Base-by-base conservation (phyloP, 2,797 vertebrate genomes). In the Cheirogaleus major region DNA sequence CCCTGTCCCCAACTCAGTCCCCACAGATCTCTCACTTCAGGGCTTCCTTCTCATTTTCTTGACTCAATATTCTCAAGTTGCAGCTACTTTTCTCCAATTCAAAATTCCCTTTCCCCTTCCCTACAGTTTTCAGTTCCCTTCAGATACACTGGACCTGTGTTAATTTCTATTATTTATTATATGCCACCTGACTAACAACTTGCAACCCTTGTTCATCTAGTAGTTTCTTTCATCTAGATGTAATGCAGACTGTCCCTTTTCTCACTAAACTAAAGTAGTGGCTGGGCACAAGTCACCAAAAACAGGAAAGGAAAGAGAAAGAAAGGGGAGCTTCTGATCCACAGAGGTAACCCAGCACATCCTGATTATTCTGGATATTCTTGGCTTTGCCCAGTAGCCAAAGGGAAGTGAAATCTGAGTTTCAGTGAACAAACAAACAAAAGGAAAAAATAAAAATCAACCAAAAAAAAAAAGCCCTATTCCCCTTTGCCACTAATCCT, bases 221-320 rank as follows among this genome's bases (percentile, higher is more conserved):
- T 25, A 65, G 15, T 83, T 72, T 92, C 32, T 89, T 91, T 85
- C 80, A 92, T 79, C 35, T 43, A n/a, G n/a, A 92, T 90, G 15
- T 45, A 65, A 83, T 61, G 25, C 22, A 63, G 86, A 59, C 27
- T 67, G n/a, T 52, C 82, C 27, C 67, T 89, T 91, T 94, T 72
- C 72, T 82, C 35, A 93, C 89, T 93, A 95, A 93, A 59, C 23
- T 45, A 83, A 89, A 83, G 57, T 55, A 95, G 83, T 50, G 69
- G 4, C 35, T 91, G 81, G 61, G 89, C 78, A 69, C 4, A 92
- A 84, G 5, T 70, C 52, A 27, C 20, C n/a, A 41, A 32, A 69
- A 45, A 69, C 35, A 22, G 35, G 15, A 79, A 59, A 55, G 11
- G 25, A 52, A 38, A 76, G 50, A 69, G 73, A 57, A 5, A 22